Base-by-base conservation (phyloP, 1,140 invertebrate species). In the Drosophila arizonae region DNA sequence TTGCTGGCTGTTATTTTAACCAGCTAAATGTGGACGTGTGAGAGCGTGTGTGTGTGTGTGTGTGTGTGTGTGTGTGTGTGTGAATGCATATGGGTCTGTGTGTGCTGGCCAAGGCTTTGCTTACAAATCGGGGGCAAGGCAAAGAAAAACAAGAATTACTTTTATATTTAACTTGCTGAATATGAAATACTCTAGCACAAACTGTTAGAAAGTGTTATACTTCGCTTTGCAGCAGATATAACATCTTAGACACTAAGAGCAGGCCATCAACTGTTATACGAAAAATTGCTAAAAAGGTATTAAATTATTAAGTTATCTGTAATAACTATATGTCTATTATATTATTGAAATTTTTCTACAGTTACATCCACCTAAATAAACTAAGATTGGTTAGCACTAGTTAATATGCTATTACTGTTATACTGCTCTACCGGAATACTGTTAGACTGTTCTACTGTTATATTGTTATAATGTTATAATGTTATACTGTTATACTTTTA, bases 1-100 rank as follows among this genome's bases (percentile, higher is more conserved):
- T 63, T 73, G 58, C 65, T 73, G 79, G 71, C 79, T 78, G 62
- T 75, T 75, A 79, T 82, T 87, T 82, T 77, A 82, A 88, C 82
- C 84, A 73, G 57, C 72, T 74, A 79, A 81, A 48, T 46, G 28
- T 30, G 28, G 76, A 66, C 68, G 65, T 26, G 52, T 46, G 52
- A 64, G 51, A 67, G 48, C 68, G 52, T 45, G 33, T 48, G 64
- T 50, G 63, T 46, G 55, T 57, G 52, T 36, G 57, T 63, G 64
- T 54, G 57, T 63, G 64, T 54, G 68, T 5, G n/a, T 46, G 21
- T 36, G 6, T 69, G 30, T 41, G 15, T 10, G 30, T 41, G 15
- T 33, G 58, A 8, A 45, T 36, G 30, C 13, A 36, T 60, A 15
- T 46, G 43, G 1, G 13, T 45, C 4, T 45, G 8, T 45, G 43